A percentile compares a stretch with the other conserved stretches of the same genome.
These are phyloP conservation scores for Agrochola circellaris DNA, from an alignment of 2,888 invertebrate species.

Conservation along the genomic window DNA sequence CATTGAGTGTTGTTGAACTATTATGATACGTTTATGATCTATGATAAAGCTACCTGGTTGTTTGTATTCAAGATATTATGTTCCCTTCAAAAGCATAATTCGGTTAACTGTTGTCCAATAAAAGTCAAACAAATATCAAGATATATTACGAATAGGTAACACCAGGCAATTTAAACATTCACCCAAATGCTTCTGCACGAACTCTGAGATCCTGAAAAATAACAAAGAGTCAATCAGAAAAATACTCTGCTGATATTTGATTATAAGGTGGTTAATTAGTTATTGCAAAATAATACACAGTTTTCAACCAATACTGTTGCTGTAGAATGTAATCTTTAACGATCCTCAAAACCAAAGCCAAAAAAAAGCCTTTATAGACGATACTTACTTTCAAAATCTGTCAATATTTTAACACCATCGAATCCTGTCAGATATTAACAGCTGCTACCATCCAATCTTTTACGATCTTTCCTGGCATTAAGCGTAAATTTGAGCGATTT, in stretches of 20 bases:
- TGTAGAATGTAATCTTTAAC: background rate
- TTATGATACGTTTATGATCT: background rate
- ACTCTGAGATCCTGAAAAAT: background rate
- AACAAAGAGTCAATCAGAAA: background rate
- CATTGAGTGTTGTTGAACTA: background rate
- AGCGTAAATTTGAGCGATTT: constrained; percentile 43
- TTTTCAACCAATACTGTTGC: background rate
- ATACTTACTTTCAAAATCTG: background rate
- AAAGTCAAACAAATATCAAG: background rate
- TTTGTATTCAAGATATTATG: background rate
- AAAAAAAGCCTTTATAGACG: background rate
- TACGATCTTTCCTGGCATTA: constrained; percentile 12
- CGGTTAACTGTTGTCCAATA: background rate
- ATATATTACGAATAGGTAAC: background rate
- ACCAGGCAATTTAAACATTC: background rate
- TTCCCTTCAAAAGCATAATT: background rate
- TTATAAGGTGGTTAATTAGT: background rate
- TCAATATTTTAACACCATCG: constrained; percentile 20
- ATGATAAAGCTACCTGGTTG: background rate
- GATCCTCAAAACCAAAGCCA: too few species aligned
- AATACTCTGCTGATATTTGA: background rate
- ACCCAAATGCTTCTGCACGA: background rate
- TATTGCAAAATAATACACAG: background rate
- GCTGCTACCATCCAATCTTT: constrained; percentile 2
- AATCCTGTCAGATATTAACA: constrained; percentile 8